phyloP scores from a whole-genome alignment of 2,888 invertebrate species.

The Merodon equestris region DNA sequence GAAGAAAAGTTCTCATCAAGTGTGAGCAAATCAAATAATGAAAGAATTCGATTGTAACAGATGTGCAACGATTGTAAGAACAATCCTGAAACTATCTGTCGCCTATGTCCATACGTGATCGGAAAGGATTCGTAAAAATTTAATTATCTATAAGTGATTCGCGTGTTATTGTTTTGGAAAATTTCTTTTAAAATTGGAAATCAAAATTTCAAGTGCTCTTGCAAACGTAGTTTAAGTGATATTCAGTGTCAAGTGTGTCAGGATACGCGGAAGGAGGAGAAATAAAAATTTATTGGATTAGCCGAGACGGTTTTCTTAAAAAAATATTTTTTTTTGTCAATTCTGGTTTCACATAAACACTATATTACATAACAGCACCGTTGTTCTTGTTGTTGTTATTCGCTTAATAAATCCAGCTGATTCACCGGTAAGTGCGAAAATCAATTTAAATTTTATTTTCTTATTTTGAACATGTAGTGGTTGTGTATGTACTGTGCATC shows the following conservation, averaged over 20 bases:
- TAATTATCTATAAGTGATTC: no score
- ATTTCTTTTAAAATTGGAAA: constrained; percentile 11
- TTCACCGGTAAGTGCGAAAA: constrained; percentile 63
- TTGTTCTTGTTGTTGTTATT: constrained; percentile 51
- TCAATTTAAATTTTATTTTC: no score
- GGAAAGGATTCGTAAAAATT: no score
- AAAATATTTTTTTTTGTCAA: no score
- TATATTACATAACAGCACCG: constrained; percentile 59
- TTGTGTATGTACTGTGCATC: no score
- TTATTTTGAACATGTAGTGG: no score
- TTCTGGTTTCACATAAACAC: constrained; percentile 29
- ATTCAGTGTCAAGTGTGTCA: neutral
- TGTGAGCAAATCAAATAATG: constrained; percentile 30
- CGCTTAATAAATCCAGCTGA: constrained; percentile 65
- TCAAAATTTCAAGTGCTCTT: constrained; percentile 61
- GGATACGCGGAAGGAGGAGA: constrained; percentile 5
- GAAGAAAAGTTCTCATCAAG: constrained; percentile 1
- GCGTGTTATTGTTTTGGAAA: no score
- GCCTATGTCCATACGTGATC: no score
- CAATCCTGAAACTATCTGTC: constrained; percentile 37
- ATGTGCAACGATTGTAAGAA: constrained; percentile 50
- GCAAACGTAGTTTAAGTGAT: constrained; percentile 52
- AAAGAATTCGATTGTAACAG: constrained; percentile 37
- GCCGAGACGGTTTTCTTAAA: constrained; percentile 39
- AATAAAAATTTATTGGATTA: constrained; percentile 55